A percentile compares a stretch with the other conserved stretches of the same genome.
Conservation (phyloP, 2,797 vertebrate genomes). For the Chromis chromis region DNA sequence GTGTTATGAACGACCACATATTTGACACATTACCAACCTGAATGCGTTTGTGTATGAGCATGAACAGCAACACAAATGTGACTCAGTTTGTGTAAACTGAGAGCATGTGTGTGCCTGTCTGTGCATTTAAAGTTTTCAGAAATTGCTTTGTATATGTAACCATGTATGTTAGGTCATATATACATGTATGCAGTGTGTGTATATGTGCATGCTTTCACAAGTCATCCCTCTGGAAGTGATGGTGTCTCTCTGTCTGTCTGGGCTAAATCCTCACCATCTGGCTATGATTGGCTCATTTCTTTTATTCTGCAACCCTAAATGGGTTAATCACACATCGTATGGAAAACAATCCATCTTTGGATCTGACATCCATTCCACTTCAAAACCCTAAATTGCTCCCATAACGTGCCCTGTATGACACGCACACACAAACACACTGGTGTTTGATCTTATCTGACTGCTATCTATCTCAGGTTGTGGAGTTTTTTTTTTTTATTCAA, state of each 20-base stretch:
- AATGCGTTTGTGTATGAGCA: constrained; percentile 40
- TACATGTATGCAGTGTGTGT: constrained; percentile 33
- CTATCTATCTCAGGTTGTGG: constrained; percentile 58
- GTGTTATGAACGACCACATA: constrained; percentile 21
- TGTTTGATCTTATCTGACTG: constrained; percentile 74
- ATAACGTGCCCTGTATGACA: constrained; percentile 72
- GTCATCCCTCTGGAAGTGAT: constrained; percentile 52
- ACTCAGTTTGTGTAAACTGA: constrained; percentile 49
- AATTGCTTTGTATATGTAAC: constrained; percentile 41
- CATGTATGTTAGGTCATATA: constrained; percentile 36
- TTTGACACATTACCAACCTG: constrained; percentile 26
- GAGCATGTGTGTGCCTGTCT: constrained; percentile 39
- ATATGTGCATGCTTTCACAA: constrained; percentile 45
- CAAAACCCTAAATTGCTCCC: constrained; percentile 85
- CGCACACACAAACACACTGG: constrained; percentile 46
- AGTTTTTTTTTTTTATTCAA: constrained; percentile 28
- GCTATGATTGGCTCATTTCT: constrained; percentile 79
- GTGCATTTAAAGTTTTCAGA: constrained; percentile 18
- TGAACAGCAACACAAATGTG: constrained; percentile 48
- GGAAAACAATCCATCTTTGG: constrained; percentile 85
- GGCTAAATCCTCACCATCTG: constrained; percentile 81
- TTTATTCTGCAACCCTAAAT: constrained; percentile 80
- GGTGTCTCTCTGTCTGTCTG: constrained; percentile 67
- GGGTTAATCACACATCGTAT: constrained; percentile 82
- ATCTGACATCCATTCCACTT: constrained; percentile 82